Conservation (phyloP, 2,113 vertebrate species). For the Passer montanus region DNA sequence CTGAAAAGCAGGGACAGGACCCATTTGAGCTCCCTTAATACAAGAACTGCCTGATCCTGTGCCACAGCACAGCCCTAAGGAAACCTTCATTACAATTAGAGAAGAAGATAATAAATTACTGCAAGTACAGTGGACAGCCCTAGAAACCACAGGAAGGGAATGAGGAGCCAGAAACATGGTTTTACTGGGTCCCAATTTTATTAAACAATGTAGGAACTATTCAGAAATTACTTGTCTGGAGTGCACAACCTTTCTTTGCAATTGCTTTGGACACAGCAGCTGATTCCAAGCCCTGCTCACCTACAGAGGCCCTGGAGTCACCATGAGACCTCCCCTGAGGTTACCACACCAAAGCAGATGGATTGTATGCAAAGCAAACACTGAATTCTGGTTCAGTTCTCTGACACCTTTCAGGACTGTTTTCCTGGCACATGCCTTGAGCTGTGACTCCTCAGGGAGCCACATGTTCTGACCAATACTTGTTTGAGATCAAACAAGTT, state of each 20-base stretch:
- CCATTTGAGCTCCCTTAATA: background rate
- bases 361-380: background rate
- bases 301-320: background rate
- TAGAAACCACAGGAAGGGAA: conserved; percentile 11
- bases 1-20: background rate
- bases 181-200: conserved; percentile 10
- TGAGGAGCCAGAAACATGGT: background rate
- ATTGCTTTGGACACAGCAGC: background rate
- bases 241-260: background rate
- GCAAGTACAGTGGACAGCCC: background rate
- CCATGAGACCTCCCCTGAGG: background rate
- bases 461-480: background rate
- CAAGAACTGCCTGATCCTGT: background rate
- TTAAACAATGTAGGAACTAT: background rate
- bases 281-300: background rate
- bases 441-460: background rate
- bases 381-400: background rate
- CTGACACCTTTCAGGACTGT: background rate
- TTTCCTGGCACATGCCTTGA: background rate
- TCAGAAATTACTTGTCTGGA: background rate
- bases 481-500: background rate
- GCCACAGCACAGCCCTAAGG: background rate
- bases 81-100: conserved; percentile 4
- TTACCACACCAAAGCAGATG: background rate
- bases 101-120: conserved; percentile 8